phyloP scores from a whole-genome alignment of 2,888 invertebrate species.

The Scaptomyza reducta region DNA sequence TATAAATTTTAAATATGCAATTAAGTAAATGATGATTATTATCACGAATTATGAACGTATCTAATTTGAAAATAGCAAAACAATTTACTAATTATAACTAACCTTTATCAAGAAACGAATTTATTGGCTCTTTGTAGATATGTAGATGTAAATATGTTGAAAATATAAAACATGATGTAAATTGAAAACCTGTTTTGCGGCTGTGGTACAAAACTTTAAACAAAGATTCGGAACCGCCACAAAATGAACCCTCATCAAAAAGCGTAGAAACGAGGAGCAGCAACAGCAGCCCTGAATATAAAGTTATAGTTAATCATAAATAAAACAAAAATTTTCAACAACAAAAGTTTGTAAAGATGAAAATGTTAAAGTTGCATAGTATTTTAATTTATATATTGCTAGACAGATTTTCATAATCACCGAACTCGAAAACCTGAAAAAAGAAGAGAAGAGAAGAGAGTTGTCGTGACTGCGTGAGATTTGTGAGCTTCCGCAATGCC shows the following conservation, averaged over 20 bases:
- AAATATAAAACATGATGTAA: slow-evolving; percentile 25
- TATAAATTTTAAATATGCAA: neutral
- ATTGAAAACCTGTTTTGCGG: slow-evolving; percentile 28
- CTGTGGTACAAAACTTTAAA: neutral
- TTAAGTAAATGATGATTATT: neutral
- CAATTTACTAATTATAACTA: neutral
- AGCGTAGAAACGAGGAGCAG: neutral
- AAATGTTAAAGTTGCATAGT: neutral
- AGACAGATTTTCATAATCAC: neutral
- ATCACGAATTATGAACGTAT: neutral
- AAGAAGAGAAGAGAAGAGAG: neutral
- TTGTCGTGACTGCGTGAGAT: slow-evolving; percentile 47
- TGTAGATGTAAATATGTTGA: slow-evolving; percentile 2
- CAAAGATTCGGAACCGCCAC: neutral
- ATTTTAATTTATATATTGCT: slow-evolving; percentile 13
- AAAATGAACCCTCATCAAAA: slow-evolving; percentile 17
- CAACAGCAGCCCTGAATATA: slow-evolving; percentile 18
- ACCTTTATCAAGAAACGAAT: slow-evolving; percentile 1
- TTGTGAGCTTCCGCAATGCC: slow-evolving; percentile 37
- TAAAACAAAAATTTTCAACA: slow-evolving; percentile 1
- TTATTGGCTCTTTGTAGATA: neutral
- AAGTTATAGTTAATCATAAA: slow-evolving; percentile 6
- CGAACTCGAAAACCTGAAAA: neutral
- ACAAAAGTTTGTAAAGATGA: neutral
- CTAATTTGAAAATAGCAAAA: slow-evolving; percentile 18